Base-by-base conservation (phyloP, 2,113 vertebrate species). In the Tricholaema leucomelas region DNA sequence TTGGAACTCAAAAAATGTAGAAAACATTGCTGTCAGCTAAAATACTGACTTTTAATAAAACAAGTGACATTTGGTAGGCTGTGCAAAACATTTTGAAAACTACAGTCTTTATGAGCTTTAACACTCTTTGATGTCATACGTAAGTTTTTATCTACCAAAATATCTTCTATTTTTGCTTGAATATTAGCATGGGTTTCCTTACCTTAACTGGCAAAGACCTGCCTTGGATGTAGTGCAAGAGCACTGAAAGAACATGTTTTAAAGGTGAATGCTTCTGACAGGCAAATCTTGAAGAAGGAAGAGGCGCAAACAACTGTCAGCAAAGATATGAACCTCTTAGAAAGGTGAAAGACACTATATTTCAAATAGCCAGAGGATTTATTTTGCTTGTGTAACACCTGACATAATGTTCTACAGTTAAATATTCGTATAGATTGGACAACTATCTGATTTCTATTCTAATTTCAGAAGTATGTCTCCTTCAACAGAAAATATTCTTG, bases 401-500 rank as follows among this genome's bases (percentile, higher is more conserved):
- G 30, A 23, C 23, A 38, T 27, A 48, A 28, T 74, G 27, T 63
- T 58, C 15, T 85, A 12, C 42, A 80, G 10, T 33, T 71, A 85
- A 80, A 50, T 84, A 61, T 46, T 70, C 44, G 17, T 28, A 8
- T 9, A 60, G 21, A 54, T 36, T 70, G 30, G 24, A 67, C 7
- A 44, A n/a, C 13, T 75, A 7, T 52, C 31, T 67, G 70, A 6
- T 50, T 24, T 73, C 17, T 52, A 4, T 74, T 27, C 38, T 85
- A 14, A 50, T 24, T 31, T 73, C 23, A 38, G 25, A 88, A 67
- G 5, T 35, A 9, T 12, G 6, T 42, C 10, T 56, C 23, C 42
- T 50, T 17, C 40, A 77, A 31, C 28, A 33, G n/a, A 54, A 85
- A 48, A 35, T 28, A 13, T 59, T 70, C 31, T 10, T 0, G 0